Conservation (phyloP, 2,113 vertebrate genomes). For the Sminthopsis crassicaudata region DNA sequence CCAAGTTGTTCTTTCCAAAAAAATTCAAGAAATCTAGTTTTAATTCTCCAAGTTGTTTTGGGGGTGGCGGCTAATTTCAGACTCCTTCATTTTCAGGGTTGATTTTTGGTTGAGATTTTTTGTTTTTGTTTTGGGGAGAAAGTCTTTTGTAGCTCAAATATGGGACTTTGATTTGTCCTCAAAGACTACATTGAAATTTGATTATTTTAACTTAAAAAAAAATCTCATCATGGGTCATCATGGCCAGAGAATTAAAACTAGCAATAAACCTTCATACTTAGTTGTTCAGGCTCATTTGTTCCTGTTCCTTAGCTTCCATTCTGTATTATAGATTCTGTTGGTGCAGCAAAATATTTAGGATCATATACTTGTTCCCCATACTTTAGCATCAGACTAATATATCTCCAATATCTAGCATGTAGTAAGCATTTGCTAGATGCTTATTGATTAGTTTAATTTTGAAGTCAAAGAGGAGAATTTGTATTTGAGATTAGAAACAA, state of each 20-base stretch:
- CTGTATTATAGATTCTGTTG: conserved; percentile 87
- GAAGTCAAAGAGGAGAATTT: background rate
- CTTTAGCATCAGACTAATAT: background rate
- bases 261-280: background rate
- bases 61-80: background rate
- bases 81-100: background rate
- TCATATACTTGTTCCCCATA: conserved; percentile 91
- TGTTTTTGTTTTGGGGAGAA: background rate
- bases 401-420: background rate
- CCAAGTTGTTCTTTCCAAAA: background rate
- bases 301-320: conserved; percentile 92
- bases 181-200: background rate
- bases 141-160: background rate
- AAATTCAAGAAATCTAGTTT: background rate
- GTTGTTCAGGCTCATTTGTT: conserved; percentile 84
- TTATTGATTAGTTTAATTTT: background rate
- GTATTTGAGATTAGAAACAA: background rate
- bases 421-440: background rate
- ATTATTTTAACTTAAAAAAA: background rate
- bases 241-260: background rate
- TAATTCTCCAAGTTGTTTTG: background rate
- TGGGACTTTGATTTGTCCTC: background rate
- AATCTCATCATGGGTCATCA: background rate
- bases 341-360: conserved; percentile 90
- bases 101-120: background rate